Conservation (phyloP, 2,113 vertebrate genomes). For the Rattus rattus region DNA sequence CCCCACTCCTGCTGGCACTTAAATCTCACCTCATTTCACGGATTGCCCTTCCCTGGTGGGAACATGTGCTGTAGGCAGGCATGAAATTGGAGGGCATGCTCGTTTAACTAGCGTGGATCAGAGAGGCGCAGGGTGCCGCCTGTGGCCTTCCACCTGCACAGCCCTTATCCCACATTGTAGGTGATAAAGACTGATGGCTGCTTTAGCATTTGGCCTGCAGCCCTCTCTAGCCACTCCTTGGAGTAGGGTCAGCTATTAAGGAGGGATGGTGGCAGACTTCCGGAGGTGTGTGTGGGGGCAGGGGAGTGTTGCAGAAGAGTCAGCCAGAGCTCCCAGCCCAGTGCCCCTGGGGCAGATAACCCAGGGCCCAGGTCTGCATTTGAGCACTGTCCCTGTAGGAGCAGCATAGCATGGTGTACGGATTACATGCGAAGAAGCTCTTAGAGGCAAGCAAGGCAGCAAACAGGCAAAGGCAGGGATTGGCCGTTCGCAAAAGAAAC, state of each 20-base stretch:
- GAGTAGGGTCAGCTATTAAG: background rate
- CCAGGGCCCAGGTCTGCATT: background rate
- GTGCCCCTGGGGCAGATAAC: background rate
- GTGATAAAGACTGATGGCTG: background rate
- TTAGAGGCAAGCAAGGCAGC: background rate
- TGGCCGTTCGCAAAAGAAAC: background rate
- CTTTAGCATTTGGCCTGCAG: background rate
- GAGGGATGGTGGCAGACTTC: too few relatives aligned
- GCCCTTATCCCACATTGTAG: background rate
- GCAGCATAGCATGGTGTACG: rapidly evolving
- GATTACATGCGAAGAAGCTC: background rate
- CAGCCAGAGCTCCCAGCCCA: background rate
- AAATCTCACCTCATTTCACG: slow-evolving; percentile 50
- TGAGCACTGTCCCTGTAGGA: background rate
- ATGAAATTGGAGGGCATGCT: slow-evolving; percentile 67
- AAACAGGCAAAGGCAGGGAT: background rate
- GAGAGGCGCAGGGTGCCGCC: background rate
- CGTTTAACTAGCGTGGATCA: background rate
- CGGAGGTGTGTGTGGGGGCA: background rate
- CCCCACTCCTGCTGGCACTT: slow-evolving; percentile 38
- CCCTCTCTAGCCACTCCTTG: background rate
- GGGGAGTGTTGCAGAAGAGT: background rate
- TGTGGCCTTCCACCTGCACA: rapidly evolving
- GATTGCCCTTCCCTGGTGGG: slow-evolving; percentile 44
- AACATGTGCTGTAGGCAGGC: slow-evolving; percentile 50